phyloP scores from a whole-genome alignment of 2,113 vertebrate genomes.

The Parotia lawesii region DNA sequence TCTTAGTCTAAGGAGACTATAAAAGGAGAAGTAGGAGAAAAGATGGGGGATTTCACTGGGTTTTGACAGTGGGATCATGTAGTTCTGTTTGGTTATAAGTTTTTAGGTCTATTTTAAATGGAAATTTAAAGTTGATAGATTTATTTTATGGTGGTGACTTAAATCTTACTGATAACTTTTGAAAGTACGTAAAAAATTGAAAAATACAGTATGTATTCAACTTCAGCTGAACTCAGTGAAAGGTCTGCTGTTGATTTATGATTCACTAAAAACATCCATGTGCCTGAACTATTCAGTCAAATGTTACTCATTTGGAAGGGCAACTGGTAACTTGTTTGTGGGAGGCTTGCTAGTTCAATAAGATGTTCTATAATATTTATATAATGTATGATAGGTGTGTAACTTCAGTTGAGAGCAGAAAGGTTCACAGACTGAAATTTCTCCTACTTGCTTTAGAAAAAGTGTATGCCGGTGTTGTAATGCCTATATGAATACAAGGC shows the following conservation, averaged over 20 bases:
- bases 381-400: neutral
- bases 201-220: neutral
- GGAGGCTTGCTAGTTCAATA: neutral
- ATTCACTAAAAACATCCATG: neutral
- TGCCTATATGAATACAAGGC: neutral
- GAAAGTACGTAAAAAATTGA: neutral
- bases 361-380: neutral
- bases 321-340: neutral
- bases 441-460: neutral
- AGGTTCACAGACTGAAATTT: neutral
- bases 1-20: neutral
- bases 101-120: neutral
- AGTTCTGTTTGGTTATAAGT: neutral
- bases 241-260: neutral
- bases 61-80: neutral
- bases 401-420: neutral
- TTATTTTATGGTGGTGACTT: neutral
- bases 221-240: neutral
- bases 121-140: neutral
- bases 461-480: neutral
- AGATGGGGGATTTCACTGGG: neutral
- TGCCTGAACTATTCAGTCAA: neutral
- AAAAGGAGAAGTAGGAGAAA: neutral
- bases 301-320: neutral
- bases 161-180: neutral